Percentiles rank a stretch among this genome's conserved stretches.
These are phyloP conservation scores for Lasioglossum zephyrum DNA, from an alignment of 2,888 invertebrate genomes.

Conservation along the genomic window DNA sequence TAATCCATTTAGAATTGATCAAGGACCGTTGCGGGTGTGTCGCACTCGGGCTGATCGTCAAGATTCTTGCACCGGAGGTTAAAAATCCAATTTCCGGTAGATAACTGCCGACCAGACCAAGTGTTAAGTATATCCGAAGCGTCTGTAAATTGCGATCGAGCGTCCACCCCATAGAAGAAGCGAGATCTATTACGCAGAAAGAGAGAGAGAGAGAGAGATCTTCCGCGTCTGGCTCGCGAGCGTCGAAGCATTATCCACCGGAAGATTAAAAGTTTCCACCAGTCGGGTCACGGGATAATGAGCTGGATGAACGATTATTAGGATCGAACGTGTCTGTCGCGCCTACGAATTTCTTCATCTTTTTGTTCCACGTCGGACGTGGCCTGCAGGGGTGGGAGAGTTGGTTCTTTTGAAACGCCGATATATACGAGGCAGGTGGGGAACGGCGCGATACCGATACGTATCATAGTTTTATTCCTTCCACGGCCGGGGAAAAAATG, in stretches of 20 bases:
- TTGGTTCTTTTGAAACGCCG: constrained; percentile 58
- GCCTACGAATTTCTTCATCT: constrained; percentile 45
- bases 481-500: constrained; percentile 71
- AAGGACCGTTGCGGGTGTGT: neutral
- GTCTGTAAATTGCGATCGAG: neutral
- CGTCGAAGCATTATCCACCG: constrained; percentile 15
- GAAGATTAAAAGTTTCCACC: constrained; percentile 42
- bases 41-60: neutral
- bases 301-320: constrained; percentile 63
- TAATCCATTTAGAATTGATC: neutral
- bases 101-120: neutral
- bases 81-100: neutral
- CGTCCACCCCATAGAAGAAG: neutral
- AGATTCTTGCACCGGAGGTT: neutral
- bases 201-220: constrained; percentile 1
- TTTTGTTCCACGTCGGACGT: constrained; percentile 6
- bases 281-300: constrained; percentile 59
- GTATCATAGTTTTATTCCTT: constrained; percentile 73
- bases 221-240: constrained; percentile 41
- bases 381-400: neutral
- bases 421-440: constrained; percentile 67
- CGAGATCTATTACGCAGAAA: neutral
- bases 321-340: constrained; percentile 71
- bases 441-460: constrained; percentile 65
- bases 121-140: constrained; percentile 6